phyloP scores from a whole-genome alignment of 2,888 invertebrate species.

The Amblyjoppa proteus region DNA sequence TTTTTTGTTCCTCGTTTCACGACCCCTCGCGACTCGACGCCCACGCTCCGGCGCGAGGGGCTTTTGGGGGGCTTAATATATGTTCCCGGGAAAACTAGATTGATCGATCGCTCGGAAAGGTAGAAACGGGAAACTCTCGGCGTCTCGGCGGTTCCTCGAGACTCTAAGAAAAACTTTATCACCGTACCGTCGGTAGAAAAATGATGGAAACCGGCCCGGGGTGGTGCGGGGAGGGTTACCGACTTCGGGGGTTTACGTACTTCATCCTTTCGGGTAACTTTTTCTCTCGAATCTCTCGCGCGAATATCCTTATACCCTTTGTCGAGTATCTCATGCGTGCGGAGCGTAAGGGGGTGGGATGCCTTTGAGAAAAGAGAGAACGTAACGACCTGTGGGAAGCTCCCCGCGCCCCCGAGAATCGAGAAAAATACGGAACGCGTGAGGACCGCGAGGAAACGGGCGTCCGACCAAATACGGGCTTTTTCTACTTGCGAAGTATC shows the following conservation, averaged over 20 bases:
- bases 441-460: constrained; percentile 33
- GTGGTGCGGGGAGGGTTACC: constrained; percentile 11
- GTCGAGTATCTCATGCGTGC: constrained; percentile 59
- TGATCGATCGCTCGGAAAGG: constrained; percentile 56
- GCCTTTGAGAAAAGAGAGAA: constrained; percentile 47
- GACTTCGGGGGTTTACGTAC: constrained; percentile 38
- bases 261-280: constrained; percentile 56
- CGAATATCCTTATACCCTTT: constrained; percentile 40
- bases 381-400: constrained; percentile 47
- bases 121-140: constrained; percentile 30
- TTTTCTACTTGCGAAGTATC: constrained; percentile 61
- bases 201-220: background rate
- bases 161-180: constrained; percentile 50
- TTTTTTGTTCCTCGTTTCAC: background rate
- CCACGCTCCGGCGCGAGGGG: background rate
- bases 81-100: constrained; percentile 50
- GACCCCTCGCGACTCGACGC: background rate
- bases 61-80: background rate
- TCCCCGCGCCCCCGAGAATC: constrained; percentile 18
- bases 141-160: constrained; percentile 10
- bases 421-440: constrained; percentile 45
- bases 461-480: constrained; percentile 52
- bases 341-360: constrained; percentile 25
- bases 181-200: constrained; percentile 24
- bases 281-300: constrained; percentile 45